Conservation (phyloP, 2,888 invertebrate species). For the Lottia gigantea region DNA sequence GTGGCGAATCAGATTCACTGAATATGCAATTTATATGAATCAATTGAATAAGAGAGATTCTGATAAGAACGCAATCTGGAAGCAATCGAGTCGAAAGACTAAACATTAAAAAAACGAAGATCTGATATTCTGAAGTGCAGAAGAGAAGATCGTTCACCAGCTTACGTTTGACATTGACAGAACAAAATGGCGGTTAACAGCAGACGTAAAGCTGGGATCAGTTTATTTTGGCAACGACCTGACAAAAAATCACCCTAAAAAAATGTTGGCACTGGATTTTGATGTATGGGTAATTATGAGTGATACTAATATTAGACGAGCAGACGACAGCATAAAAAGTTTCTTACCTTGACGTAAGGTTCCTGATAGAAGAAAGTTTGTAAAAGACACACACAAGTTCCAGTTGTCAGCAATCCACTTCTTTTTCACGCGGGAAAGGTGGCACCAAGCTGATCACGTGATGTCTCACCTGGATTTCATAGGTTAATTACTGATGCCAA, state of each 20-base stretch:
- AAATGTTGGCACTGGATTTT: not conserved
- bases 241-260: not conserved
- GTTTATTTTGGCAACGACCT: conserved; percentile 6
- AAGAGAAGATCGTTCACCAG: not conserved
- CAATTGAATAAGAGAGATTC: no score
- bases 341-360: not conserved
- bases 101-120: no score
- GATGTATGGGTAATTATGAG: not conserved
- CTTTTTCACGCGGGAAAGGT: conserved; percentile 4
- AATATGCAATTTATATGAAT: no score
- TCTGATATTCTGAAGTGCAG: no score
- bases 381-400: not conserved
- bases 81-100: no score
- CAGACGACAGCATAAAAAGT: not conserved
- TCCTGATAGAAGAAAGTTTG: not conserved
- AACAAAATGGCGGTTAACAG: not conserved
- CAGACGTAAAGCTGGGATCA: not conserved
- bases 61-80: no score
- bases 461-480: not conserved
- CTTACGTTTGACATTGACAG: conserved; percentile 2
- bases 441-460: not conserved
- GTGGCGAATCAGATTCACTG: no score
- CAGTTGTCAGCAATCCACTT: not conserved
- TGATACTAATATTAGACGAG: not conserved
- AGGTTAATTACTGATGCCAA: not conserved